Base-by-base conservation (phyloP, 1,140 invertebrate species). In the Musca domestica region DNA sequence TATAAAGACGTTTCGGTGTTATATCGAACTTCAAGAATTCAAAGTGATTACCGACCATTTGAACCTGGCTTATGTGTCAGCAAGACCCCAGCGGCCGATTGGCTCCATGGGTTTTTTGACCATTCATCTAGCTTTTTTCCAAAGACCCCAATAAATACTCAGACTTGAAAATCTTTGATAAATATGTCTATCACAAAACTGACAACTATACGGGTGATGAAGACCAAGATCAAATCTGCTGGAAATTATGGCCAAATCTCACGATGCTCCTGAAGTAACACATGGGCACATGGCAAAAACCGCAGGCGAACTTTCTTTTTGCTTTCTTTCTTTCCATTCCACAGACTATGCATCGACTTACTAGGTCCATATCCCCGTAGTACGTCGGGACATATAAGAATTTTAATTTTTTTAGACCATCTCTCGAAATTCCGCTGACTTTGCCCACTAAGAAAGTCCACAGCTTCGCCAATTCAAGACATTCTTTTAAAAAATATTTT, bases 1-100 rank as follows among this genome's bases (percentile, higher is more conserved):
- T 6, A 72, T 85, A 5, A 73, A 83, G 58, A 47, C 7, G 4
- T 84, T 83, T 65, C 49, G 74, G 20, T 70, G 74, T 15, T 87
- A 83, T 71, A 23, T 73, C 25, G 74, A 82, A 23, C 77, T 69
- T 76, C 66, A 70, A 19, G 70, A 69, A 4, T 84, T 85, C 66
- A 74, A 48, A 2, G 77, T 85, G 0, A 68, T 83, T 14, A 75
- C 73, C 7, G 74, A 78, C 46, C 76, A 76, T 66, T 19, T 61
- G 2, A 71, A 69, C 17, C 25, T 74, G 73, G 73, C 71, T 76
- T 17, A 64, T 73, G 27, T 69, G 83, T 1, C 68, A 76, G 49
- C 83, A 79, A 2, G 82, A 85, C 64, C 77, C 41, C 47, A 69
- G 68, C 15, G 73, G 75, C 20, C 54, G 76, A 19, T 30, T 10